Percentiles rank a stretch among this genome's conserved stretches.
These are phyloP conservation scores for Epiblema foenella DNA, from an alignment of 2,888 invertebrate genomes.

Conservation along the genomic window DNA sequence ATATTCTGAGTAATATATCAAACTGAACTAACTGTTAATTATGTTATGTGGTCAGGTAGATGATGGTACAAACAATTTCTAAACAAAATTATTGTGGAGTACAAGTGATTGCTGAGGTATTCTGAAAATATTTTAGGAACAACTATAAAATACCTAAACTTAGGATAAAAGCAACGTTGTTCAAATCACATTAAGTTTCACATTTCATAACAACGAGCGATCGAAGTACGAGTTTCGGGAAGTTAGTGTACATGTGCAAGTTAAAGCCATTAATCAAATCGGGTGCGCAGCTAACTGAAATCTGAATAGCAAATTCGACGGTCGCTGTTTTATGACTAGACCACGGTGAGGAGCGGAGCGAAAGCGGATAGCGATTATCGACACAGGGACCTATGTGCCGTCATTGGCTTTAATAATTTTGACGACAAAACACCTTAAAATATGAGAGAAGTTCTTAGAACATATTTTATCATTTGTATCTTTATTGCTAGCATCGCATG, in stretches of 20 bases:
- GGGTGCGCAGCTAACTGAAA: slow-evolving; percentile 66
- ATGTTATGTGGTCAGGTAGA: background rate
- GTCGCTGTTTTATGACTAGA: slow-evolving; percentile 22
- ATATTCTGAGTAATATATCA: background rate
- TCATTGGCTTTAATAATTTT: too few species aligned
- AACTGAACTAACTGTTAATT: background rate
- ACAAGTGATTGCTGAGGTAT: background rate
- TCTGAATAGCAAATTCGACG: slow-evolving; percentile 70
- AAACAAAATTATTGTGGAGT: background rate
- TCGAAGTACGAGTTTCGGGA: background rate
- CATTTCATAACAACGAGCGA: slow-evolving; percentile 6
- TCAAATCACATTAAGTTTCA: background rate
- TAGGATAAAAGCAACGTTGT: background rate
- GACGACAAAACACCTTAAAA: too few species aligned
- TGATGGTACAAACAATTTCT: background rate
- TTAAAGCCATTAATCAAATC: slow-evolving; percentile 71
- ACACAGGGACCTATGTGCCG: too few species aligned
- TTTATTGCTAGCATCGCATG: too few species aligned
- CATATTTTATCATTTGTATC: too few species aligned
- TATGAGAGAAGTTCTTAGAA: too few species aligned
- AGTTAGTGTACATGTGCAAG: slow-evolving; percentile 31
- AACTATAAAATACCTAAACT: background rate
- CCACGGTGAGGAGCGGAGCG: slow-evolving; percentile 14
- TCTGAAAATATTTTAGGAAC: background rate
- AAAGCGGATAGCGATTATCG: slow-evolving; percentile 23